Evolutionary conservation across 2,113 vertebrate genomes (phyloP).

Genomic region (Pachyramphus minor): DNA sequence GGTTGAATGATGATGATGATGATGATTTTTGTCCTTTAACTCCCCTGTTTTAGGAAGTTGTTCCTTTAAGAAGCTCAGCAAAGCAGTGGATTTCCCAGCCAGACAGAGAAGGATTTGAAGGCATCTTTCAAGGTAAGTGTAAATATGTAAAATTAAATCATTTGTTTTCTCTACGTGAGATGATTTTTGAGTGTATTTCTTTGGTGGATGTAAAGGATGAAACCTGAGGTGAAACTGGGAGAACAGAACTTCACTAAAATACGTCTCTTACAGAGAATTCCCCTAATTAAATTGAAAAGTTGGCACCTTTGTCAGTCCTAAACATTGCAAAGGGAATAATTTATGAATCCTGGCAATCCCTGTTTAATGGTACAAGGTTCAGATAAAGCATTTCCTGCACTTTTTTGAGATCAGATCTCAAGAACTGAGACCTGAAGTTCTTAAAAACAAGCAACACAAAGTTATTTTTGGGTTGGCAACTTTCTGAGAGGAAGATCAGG

Average conservation of each 20-base stretch:
- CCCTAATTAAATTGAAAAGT: conserved; percentile 29
- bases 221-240: not conserved
- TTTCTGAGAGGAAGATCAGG: not conserved
- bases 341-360: not conserved
- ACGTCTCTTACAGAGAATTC: not conserved
- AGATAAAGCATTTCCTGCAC: not conserved
- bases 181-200: not conserved
- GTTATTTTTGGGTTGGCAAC: not conserved
- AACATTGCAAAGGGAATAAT: conserved; percentile 8
- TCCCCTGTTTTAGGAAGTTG: not conserved
- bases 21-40: not conserved
- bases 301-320: not conserved
- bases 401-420: not conserved
- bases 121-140: not conserved
- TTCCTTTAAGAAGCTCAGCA: not conserved
- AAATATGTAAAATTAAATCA: not conserved
- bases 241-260: conserved; percentile 8
- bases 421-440: not conserved
- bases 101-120: not conserved
- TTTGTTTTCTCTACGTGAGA: not conserved
- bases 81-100: not conserved
- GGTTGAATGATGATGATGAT: too few species aligned
- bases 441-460: not conserved
- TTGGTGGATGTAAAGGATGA: not conserved
- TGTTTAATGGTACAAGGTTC: not conserved